Base-by-base conservation (phyloP, 2,113 vertebrate species). In the Toxostoma redivivum region DNA sequence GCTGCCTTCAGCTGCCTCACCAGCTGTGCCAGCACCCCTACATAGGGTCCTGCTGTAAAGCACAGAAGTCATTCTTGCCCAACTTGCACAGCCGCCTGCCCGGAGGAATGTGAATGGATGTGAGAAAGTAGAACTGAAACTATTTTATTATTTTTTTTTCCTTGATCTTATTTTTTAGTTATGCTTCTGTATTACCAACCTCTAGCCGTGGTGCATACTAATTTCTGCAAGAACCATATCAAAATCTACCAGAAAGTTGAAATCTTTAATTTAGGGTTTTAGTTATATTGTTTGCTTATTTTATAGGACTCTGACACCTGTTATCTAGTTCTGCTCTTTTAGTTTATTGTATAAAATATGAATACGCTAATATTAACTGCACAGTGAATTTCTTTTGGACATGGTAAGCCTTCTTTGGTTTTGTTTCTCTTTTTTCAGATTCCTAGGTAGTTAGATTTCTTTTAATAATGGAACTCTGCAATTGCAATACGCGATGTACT, bases 11-110 rank as follows among this genome's bases (percentile, higher is more conserved):
- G 15, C 8, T 92, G 35, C 9, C 19, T 42, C 7, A 13, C 13
- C 10, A 3, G 35, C 21, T 31, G 31, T 14, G 23, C 33, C 24
- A 15, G 0, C 28, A 5, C 3, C 15, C 2, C 0, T 5, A 0
- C 24, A 0, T 0, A 5, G 44, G 16, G 23, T 18, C 24, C 62
- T 42, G 79, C 35, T 65, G 12, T 37, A 17, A 64, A 30, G 21
- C 21, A 1, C 58, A 15, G 31, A 15, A 79, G 17, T 25, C 1
- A 1, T 40, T 25, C 10, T 17, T 62, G 16, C 7, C 1, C 11
- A 51, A 1, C 33, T 18, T 21, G 28, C 31, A 11, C 18, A 12
- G 51, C 18, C 0, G 2, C 2, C 44, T n/a, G 20, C n/a, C 62
- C 0, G 0, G 50, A 20, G 50, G 28, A 48, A 10, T 45, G 22